Evolutionary conservation across 2,113 vertebrate genomes (phyloP).

Genomic region (Dicrurus megarhynchus): DNA sequence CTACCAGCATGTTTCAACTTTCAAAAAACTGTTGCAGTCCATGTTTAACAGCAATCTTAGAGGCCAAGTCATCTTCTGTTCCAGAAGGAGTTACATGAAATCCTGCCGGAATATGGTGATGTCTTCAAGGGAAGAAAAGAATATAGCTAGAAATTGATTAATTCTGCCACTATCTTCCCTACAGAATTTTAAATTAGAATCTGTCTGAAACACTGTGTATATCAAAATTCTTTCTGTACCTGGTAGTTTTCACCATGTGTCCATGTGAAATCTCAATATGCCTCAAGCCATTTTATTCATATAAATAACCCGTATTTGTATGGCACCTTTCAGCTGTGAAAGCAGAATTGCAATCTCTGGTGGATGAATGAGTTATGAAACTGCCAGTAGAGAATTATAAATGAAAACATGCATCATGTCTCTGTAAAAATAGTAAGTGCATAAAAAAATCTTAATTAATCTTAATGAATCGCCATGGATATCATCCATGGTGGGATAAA

Average conservation of each 20-base stretch:
- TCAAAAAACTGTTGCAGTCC: not conserved
- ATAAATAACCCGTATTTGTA: not conserved
- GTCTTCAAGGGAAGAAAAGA: not conserved
- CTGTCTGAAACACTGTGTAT: not conserved
- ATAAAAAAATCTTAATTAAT: not conserved
- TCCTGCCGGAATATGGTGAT: not conserved
- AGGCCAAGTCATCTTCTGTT: not conserved
- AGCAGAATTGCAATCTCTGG: slow-evolving; percentile 57
- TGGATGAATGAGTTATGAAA: slow-evolving; percentile 58
- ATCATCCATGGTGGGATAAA: not conserved
- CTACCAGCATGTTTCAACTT: not conserved
- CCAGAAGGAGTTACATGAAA: not conserved
- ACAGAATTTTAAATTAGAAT: slow-evolving; percentile 20
- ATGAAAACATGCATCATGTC: not conserved
- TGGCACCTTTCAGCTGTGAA: slow-evolving; percentile 7
- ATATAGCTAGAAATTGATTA: not conserved
- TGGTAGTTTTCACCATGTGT: not conserved
- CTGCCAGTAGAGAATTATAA: not conserved
- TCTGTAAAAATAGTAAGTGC: not conserved
- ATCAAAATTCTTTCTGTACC: not conserved
- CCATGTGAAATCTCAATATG: not conserved
- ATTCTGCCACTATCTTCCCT: not conserved
- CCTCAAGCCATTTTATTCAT: not conserved
- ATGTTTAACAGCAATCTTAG: not conserved
- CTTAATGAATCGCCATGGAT: not conserved